Conservation (phyloP, 1,140 invertebrate species). For the Varroa destructor region DNA sequence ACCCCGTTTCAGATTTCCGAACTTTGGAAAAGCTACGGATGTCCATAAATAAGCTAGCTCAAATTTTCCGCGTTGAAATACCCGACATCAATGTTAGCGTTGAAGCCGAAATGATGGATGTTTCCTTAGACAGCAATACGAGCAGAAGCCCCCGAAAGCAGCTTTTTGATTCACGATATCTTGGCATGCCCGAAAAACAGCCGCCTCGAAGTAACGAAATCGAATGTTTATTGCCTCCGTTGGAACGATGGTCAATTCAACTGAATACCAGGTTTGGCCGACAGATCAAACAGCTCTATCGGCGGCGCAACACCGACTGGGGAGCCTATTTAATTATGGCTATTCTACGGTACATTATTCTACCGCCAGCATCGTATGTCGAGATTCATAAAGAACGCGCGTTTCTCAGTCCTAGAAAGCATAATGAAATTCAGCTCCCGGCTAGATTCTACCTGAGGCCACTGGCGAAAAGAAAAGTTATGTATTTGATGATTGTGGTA, state of each 20-base stretch:
- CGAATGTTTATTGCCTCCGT: neutral
- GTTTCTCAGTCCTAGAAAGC: neutral
- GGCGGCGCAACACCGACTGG: neutral
- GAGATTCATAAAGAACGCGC: conserved; percentile 4
- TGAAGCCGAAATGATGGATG: conserved; percentile 10
- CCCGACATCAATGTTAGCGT: neutral
- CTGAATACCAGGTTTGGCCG: neutral
- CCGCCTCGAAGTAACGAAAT: conserved; percentile 9
- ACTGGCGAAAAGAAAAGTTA: neutral
- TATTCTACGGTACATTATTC: neutral
- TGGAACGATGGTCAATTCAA: conserved; percentile 9
- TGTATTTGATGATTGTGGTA: neutral
- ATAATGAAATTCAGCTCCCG: neutral
- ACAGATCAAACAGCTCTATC: neutral
- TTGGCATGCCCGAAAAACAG: conserved; percentile 8
- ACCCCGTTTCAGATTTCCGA: neutral
- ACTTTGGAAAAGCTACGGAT: neutral
- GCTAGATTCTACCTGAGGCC: conserved; percentile 7
- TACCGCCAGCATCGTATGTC: conserved; percentile 18
- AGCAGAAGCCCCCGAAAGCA: neutral
- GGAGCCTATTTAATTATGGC: neutral
- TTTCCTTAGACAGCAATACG: neutral
- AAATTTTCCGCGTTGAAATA: neutral
- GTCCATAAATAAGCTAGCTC: conserved; percentile 5
- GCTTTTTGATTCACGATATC: neutral